These are phyloP conservation scores for Drosophila pectinifera DNA, from an alignment of 1,140 invertebrate genomes.

Conservation along the genomic window DNA sequence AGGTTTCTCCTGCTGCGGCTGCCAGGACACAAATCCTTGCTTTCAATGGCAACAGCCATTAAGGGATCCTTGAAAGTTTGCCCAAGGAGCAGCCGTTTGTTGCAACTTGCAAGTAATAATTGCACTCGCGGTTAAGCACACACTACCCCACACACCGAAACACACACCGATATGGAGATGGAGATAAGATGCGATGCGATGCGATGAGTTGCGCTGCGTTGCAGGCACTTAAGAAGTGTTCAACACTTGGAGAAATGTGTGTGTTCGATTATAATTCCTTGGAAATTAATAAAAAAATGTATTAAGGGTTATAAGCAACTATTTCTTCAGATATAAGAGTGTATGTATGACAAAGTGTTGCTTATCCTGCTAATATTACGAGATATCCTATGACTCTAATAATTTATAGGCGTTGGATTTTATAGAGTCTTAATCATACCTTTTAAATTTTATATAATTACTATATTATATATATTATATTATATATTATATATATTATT, in stretches of 20 bases:
- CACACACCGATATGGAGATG: constrained; percentile 3
- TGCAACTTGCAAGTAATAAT: constrained; percentile 75
- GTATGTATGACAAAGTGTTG: no score
- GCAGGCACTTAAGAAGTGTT: constrained; percentile 58
- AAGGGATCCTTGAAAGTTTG: constrained; percentile 39
- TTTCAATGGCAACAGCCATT: constrained; percentile 23
- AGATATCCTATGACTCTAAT: no score
- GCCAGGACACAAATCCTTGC: constrained; percentile 21
- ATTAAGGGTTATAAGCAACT: no score
- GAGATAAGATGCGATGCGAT: constrained; percentile 21
- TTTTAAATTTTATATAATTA: no score
- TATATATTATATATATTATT: no score
- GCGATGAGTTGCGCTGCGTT: constrained; percentile 29
- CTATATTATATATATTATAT: no score
- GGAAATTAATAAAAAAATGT: no score
- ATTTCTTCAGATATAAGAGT: no score
- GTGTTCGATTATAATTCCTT: no score
- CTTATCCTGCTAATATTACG: no score
- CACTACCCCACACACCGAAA: constrained; percentile 5
- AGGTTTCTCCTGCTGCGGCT: constrained; percentile 32
- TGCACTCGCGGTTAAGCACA: constrained; percentile 57
- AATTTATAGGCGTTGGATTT: no score
- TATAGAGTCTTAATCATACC: no score
- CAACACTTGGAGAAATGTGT: constrained; percentile 3
- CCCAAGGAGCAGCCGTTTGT: constrained; percentile 53